A percentile compares a stretch with the other conserved stretches of the same genome.
Evolutionary conservation across 2,113 vertebrate species (phyloP).

Genomic region (Tiliqua scincoides): DNA sequence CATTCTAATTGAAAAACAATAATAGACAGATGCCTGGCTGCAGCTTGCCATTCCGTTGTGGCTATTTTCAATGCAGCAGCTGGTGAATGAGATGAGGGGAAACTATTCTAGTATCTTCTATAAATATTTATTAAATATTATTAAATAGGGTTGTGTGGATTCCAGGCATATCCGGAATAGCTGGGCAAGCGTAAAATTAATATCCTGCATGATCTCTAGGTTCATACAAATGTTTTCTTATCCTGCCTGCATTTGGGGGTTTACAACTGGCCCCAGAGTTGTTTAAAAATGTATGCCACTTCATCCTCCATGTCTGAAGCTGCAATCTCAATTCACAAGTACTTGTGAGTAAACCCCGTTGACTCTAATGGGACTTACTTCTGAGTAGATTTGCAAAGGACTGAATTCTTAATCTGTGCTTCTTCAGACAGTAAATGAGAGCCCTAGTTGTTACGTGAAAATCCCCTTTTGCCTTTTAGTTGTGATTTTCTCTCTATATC

Average conservation of each 20-base stretch:
- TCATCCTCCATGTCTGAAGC: not conserved
- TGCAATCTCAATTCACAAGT: no score
- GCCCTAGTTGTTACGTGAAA: no score
- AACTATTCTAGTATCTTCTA: not conserved
- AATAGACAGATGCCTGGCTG: not conserved
- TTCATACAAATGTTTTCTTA: not conserved
- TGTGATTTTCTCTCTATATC: no score
- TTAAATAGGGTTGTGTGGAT: not conserved
- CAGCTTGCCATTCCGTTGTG: not conserved
- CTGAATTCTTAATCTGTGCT: not conserved
- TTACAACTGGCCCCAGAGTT: not conserved
- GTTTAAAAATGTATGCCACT: not conserved
- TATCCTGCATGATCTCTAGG: not conserved
- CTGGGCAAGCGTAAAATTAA: not conserved
- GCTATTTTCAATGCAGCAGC: constrained; percentile 1
- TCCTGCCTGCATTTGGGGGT: not conserved
- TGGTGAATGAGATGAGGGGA: constrained; percentile 11
- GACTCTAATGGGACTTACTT: no score
- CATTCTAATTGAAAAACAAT: not conserved
- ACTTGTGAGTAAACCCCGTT: no score
- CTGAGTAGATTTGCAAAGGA: no score
- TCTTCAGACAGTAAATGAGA: no score
- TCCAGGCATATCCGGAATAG: not conserved
- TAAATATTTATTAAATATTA: constrained; percentile 32
- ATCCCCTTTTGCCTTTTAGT: no score